Evolutionary conservation across 1,140 invertebrate genomes (phyloP).

Genomic region (Drosophila santomea): DNA sequence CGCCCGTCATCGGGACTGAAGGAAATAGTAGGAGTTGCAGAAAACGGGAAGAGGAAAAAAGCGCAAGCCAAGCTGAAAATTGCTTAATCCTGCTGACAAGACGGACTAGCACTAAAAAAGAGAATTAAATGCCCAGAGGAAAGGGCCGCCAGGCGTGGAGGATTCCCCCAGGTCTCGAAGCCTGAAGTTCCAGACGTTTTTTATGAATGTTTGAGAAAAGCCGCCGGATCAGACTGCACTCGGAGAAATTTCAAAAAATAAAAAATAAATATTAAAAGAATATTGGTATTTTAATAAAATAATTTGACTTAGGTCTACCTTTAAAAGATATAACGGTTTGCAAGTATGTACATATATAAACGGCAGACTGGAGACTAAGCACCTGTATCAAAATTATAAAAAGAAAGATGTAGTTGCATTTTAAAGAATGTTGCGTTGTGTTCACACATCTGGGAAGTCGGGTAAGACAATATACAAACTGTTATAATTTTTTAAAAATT

Average conservation of each 20-base stretch:
- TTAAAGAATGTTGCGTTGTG: not conserved
- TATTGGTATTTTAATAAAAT: too few relatives aligned
- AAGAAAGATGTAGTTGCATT: not conserved
- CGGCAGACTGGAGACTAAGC: not conserved
- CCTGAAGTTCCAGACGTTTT: slow-evolving; percentile 10
- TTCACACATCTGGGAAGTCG: not conserved
- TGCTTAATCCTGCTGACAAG: slow-evolving; percentile 83
- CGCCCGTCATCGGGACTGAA: slow-evolving; percentile 55
- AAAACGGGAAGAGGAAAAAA: slow-evolving; percentile 54
- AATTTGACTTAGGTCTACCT: too few relatives aligned
- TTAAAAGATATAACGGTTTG: too few relatives aligned
- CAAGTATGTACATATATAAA: too few relatives aligned
- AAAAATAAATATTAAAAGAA: too few relatives aligned
- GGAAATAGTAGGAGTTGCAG: slow-evolving; percentile 53
- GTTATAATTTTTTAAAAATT: too few relatives aligned
- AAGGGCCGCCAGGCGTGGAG: slow-evolving; percentile 8
- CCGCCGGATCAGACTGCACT: slow-evolving; percentile 14
- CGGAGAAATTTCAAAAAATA: not conserved
- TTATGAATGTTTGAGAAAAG: slow-evolving; percentile 25
- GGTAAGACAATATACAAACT: not conserved
- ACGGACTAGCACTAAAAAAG: slow-evolving; percentile 64
- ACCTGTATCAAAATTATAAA: too few relatives aligned
- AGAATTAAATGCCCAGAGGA: slow-evolving; percentile 19
- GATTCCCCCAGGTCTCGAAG: slow-evolving; percentile 5
- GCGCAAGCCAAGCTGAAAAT: slow-evolving; percentile 77